These are phyloP conservation scores for Heteromyza rotundicornis DNA, from an alignment of 2,888 invertebrate genomes.

Conservation along the genomic window DNA sequence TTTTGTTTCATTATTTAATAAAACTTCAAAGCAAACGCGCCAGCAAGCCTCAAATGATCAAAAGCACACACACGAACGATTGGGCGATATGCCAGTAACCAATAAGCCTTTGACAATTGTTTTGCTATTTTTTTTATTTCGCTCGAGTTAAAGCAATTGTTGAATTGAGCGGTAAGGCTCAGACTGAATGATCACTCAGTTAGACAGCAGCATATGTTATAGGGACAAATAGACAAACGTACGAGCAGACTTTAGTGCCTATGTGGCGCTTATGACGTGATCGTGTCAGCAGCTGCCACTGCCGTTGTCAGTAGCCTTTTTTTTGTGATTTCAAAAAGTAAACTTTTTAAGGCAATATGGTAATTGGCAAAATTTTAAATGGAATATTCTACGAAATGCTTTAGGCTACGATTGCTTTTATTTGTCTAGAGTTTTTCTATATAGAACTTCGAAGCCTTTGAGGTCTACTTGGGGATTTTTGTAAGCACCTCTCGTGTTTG, in stretches of 20 bases:
- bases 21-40: not conserved
- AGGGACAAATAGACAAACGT: not conserved
- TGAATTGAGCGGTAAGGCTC: too few species aligned
- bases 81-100: too few species aligned
- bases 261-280: not conserved
- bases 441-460: not conserved
- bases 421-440: not conserved
- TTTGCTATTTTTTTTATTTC: too few species aligned
- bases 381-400: not conserved
- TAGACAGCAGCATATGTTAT: too few species aligned
- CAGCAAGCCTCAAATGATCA: not conserved
- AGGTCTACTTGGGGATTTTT: not conserved
- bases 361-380: not conserved
- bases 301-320: not conserved
- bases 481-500: not conserved
- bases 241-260: not conserved
- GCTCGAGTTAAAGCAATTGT: too few species aligned
- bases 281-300: slow-evolving; percentile 1
- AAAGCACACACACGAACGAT: not conserved
- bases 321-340: too few species aligned
- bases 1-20: too few species aligned
- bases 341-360: not conserved
- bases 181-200: not conserved
- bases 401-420: not conserved
- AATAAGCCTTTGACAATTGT: too few species aligned